Conservation (phyloP, 1,140 invertebrate species). For the Gonatopus flavifemur region DNA sequence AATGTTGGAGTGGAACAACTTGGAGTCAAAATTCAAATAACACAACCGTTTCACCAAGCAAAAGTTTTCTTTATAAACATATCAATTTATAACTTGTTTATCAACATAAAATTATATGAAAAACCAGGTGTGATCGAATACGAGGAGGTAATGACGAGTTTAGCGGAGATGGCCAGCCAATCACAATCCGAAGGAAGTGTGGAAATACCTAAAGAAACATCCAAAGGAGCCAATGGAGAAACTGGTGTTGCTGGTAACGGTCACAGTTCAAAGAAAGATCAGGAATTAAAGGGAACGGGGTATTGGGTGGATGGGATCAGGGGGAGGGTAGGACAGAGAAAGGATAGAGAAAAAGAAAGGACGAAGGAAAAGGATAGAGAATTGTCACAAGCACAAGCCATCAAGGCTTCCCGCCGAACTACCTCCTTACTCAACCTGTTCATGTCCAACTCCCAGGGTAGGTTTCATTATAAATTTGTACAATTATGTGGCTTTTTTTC, state of each 20-base stretch:
- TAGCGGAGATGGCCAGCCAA: constrained; percentile 47
- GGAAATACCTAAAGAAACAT: constrained; percentile 43
- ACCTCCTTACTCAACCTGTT: constrained; percentile 92
- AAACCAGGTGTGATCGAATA: constrained; percentile 50
- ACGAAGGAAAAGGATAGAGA: constrained; percentile 49
- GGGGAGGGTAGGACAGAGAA: constrained; percentile 51
- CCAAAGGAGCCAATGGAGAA: constrained; percentile 53
- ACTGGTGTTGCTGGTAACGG: constrained; percentile 57
- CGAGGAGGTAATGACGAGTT: constrained; percentile 62
- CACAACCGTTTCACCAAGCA: no score
- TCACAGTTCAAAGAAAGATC: constrained; percentile 51
- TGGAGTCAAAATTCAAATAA: no score
- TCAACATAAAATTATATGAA: no score
- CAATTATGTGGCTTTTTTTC: constrained; percentile 24
- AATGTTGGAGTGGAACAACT: no score
- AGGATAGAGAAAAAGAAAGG: constrained; percentile 39
- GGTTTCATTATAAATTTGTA: constrained; percentile 43
- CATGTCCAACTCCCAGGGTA: constrained; percentile 92
- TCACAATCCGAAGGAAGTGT: constrained; percentile 31
- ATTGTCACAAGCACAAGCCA: constrained; percentile 46
- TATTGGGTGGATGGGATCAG: constrained; percentile 39
- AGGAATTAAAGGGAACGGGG: constrained; percentile 50
- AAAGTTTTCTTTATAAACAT: no score
- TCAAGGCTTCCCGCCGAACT: constrained; percentile 85
- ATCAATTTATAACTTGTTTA: no score